A percentile compares a stretch with the other conserved stretches of the same genome.
Conservation (phyloP, 1,140 invertebrate genomes). For the Halictus rubicundus region DNA sequence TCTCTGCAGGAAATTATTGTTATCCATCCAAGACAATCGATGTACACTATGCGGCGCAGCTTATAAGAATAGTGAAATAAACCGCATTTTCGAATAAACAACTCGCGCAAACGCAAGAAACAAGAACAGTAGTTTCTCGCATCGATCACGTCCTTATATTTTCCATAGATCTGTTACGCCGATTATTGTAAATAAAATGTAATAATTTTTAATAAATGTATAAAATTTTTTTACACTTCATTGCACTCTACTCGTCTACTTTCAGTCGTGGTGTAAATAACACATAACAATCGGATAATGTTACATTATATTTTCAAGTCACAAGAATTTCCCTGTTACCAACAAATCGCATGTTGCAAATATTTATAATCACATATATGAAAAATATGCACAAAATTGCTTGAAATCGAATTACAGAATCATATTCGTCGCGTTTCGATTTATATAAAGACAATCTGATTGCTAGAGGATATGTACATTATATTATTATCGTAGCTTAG, state of each 20-base stretch:
- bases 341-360: neutral
- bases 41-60: conserved; percentile 65
- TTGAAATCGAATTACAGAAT: conserved; percentile 21
- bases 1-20: conserved; percentile 74
- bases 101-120: neutral
- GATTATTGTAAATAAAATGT: conserved; percentile 21
- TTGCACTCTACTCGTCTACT: neutral
- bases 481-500: neutral
- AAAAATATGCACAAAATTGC: conserved; percentile 8
- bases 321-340: conserved; percentile 15
- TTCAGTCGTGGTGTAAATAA: neutral
- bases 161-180: neutral
- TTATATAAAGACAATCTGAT: neutral
- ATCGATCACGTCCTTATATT: conserved; percentile 3
- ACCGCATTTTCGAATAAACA: conserved; percentile 62
- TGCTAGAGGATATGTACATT: conserved; percentile 29
- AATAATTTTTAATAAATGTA: conserved; percentile 37
- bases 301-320: conserved; percentile 3
- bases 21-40: conserved; percentile 54
- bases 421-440: conserved; percentile 12
- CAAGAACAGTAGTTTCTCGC: neutral
- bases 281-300: conserved; percentile 7
- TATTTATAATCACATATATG: conserved; percentile 14
- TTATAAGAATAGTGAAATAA: conserved; percentile 64
- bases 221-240: conserved; percentile 29